phyloP scores from a whole-genome alignment of 2,888 invertebrate species.

The Heliconius charithonia region DNA sequence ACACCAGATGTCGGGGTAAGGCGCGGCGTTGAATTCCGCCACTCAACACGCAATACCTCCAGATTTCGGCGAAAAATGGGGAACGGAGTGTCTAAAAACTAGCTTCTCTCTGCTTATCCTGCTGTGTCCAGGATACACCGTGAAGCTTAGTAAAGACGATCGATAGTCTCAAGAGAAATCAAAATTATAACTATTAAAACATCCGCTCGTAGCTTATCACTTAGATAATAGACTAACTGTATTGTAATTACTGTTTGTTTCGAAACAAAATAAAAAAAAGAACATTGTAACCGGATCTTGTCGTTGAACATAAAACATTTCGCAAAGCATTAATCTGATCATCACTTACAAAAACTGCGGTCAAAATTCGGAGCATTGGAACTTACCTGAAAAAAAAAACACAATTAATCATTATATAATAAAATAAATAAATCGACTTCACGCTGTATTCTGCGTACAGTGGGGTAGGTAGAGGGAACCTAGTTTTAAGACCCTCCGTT shows the following conservation, averaged over 20 bases:
- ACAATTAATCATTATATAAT: background rate
- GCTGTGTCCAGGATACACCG: too few relatives aligned
- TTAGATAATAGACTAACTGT: constrained; percentile 32
- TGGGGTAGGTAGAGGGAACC: too few relatives aligned
- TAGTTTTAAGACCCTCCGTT: too few relatives aligned
- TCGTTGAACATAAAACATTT: constrained; percentile 41
- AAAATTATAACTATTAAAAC: background rate
- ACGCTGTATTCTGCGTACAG: too few relatives aligned
- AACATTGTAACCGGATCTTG: constrained; percentile 47
- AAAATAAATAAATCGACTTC: background rate
- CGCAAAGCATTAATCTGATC: constrained; percentile 47
- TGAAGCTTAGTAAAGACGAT: too few relatives aligned
- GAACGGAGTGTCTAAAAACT: too few relatives aligned
- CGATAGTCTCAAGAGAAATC: too few relatives aligned
- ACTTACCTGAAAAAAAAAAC: constrained; percentile 53
- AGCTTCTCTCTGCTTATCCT: too few relatives aligned
- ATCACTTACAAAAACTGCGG: constrained; percentile 49
- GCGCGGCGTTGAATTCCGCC: too few relatives aligned
- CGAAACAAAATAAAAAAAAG: constrained; percentile 52
- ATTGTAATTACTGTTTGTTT: constrained; percentile 53
- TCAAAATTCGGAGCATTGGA: constrained; percentile 43
- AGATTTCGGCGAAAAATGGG: too few relatives aligned
- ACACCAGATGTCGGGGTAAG: too few relatives aligned
- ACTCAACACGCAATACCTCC: too few relatives aligned
- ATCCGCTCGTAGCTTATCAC: background rate